Conservation (phyloP, 2,888 invertebrate species). For the Euzophera pinguis region DNA sequence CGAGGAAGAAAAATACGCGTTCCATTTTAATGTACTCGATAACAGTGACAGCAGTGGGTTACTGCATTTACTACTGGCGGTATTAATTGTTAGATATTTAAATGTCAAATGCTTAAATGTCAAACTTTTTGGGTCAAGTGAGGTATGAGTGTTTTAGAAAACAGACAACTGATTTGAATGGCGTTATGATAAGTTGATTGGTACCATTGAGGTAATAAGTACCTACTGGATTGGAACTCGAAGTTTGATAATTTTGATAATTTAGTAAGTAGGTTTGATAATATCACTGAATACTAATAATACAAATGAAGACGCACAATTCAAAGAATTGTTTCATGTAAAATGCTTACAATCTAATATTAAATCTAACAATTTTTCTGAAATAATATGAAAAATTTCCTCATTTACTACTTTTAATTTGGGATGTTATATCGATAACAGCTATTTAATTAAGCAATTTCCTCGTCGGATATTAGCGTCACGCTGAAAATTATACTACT, state of each 20-base stretch:
- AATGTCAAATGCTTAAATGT: constrained; percentile 48
- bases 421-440: constrained; percentile 16
- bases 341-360: too few relatives aligned
- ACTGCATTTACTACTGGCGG: constrained; percentile 41
- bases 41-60: constrained; percentile 76
- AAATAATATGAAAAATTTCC: not conserved
- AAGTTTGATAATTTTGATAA: too few relatives aligned
- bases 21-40: constrained; percentile 77
- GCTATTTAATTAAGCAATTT: constrained; percentile 22
- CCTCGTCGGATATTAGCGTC: constrained; percentile 25
- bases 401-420: not conserved
- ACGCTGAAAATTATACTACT: constrained; percentile 24
- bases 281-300: too few relatives aligned
- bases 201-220: too few relatives aligned
- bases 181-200: too few relatives aligned
- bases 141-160: constrained; percentile 23
- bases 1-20: constrained; percentile 50
- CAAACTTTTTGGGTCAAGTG: constrained; percentile 25
- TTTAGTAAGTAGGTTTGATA: too few relatives aligned
- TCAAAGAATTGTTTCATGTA: too few relatives aligned
- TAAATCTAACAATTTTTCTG: not conserved
- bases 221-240: too few relatives aligned
- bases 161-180: not conserved
- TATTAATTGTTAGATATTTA: constrained; percentile 74
- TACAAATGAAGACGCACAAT: too few relatives aligned